Base-by-base conservation (phyloP, 2,797 vertebrate species). In the Crenuchus spilurus region DNA sequence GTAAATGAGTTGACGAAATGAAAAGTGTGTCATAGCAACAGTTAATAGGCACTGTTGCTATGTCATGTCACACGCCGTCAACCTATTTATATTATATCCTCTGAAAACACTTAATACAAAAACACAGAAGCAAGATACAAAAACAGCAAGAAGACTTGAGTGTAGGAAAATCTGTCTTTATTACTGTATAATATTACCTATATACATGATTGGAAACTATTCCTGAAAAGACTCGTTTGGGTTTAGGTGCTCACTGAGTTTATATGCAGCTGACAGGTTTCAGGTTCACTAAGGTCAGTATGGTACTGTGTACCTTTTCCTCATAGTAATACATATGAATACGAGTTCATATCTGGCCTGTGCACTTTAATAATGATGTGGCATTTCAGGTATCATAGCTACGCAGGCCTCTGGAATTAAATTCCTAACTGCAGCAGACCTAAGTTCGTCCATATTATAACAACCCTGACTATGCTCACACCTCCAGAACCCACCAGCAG, bases 161-260 rank as follows among this genome's bases (percentile, higher is more conserved):
- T 81, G 72, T 80, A 89, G 88, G 87, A 88, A 86, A 86, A 80
- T 54, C 70, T 78, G 82, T 72, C 84, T 91, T 91, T 91, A 90
- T 89, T 91, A 84, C 75, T 84, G 72, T 85, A 82, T 84, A 82
- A 80, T 87, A 83, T 84, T 85, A 84, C 82, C 72, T 83, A 83
- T 81, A 75, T 90, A 91, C 90, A 90, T 76, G 83, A 87, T 79
- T 87, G 76, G 75, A 86, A 85, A 77, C 61, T 57, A 83, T 75
- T 84, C 86, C 85, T 88, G 82, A 79, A 86, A 80, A 79, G 51
- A n/a, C 78, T 76, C 87, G 76, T 88, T 76, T 66, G 71, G 85
- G 80, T 75, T 68, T 48, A 67, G 67, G 72, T 84, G 51, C 75
- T 37, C 84, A 69, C 33, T 48, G 10, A 46, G 70, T 76, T 70